Base-by-base conservation (phyloP, 2,888 invertebrate species). In the Pristionchus entomophagus region DNA sequence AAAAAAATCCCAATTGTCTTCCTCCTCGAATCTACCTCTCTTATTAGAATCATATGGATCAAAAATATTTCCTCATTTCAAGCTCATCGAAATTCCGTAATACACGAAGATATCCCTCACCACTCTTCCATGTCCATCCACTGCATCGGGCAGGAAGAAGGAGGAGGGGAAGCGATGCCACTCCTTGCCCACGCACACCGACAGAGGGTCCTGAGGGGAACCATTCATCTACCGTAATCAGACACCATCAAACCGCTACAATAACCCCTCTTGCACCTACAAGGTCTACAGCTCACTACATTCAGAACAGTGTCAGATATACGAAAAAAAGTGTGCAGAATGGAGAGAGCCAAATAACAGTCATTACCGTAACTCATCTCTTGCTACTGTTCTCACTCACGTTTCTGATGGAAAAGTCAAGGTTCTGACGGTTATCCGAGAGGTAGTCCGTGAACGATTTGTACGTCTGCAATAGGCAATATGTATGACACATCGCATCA, bases 151-250 rank as follows among this genome's bases (percentile, higher is more conserved):
- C 69, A 99, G 95, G 94, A 97, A 97, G 95, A 99, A 99, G 89
- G 97, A 97, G 78, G 97, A 96, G 0, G 99, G 98, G 92, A 96
- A 98, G 38, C 99, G 95, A 94, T 99, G 96, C 99, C 99, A 99
- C 92, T 99, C 99, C 94, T 99, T 99, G 80, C 98, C 99, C 88
- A 97, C 96, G 94, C 99, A 99, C 8, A 99, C 96, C 86, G 96
- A 96, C 41, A 92, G 86, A 0, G 91, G 89, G 69, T 89, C 86
- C 91, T 92, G 82, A 59, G 90, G 32, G 41, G 32, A 32, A 22
- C 1, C 14, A 14, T 14, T 0, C 65, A 19, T 59, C 59, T 65
- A 65, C 32, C 35, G 65, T 65, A 49, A 26, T 19, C 56, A 17
- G 19, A 19, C 26, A n/a, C 56, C 56, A 56, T 22, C 22, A 6